Conservation (phyloP, 2,113 vertebrate species). For the Peromyscus polionotus region DNA sequence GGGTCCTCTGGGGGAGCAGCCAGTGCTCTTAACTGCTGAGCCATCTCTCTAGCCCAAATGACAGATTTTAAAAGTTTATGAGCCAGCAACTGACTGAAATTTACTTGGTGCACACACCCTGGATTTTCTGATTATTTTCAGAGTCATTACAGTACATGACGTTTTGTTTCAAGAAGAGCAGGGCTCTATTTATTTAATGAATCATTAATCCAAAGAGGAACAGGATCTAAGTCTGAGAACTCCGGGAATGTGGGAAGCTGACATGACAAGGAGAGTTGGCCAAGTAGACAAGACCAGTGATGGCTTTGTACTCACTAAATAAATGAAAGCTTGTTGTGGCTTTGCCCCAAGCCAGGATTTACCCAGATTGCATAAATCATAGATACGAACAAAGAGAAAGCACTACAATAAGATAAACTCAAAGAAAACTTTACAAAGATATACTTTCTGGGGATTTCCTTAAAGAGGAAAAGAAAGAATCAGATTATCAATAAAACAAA, state of each 20-base stretch:
- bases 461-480: constrained; percentile 33
- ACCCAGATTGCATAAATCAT: background rate
- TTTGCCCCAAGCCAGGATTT: background rate
- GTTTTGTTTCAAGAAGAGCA: constrained; percentile 4
- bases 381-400: background rate
- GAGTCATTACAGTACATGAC: background rate
- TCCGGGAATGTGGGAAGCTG: background rate
- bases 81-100: background rate
- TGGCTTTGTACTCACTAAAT: background rate
- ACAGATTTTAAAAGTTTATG: constrained; percentile 13
- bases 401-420: background rate
- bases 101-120: background rate
- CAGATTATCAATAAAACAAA: constrained; percentile 22
- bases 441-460: background rate
- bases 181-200: constrained; percentile 5
- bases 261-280: background rate
- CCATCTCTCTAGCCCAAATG: background rate
- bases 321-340: constrained; percentile 30
- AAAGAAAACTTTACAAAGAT: background rate
- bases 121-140: constrained; percentile 28
- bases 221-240: background rate
- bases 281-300: background rate
- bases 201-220: constrained; percentile 32
- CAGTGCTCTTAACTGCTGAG: background rate
- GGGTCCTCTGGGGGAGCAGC: background rate